Evolutionary conservation across 2,797 vertebrate species (phyloP), one percentile per base, ranked within the genome.

Genomic region (Oophaga sylvatica): DNA sequence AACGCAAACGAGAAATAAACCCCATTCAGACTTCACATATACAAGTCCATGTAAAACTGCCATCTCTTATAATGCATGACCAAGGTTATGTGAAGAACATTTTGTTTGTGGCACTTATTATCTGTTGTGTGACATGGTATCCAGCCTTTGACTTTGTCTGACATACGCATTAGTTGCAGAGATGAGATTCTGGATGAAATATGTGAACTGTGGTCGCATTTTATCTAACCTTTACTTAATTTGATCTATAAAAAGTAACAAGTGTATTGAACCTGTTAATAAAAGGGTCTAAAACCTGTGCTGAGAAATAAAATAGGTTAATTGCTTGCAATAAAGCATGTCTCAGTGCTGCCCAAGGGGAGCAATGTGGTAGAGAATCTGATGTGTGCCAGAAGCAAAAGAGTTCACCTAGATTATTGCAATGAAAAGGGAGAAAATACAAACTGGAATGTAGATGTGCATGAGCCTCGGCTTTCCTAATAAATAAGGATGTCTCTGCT

Each of bases 261-360:
- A 83, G 80, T 86, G 84, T 79, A 89, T 86, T 86, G 84, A 86
- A 86, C 84, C 88, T 83, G 83, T 83, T 89, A 86, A 89, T 86
- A 89, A 89, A 89, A 86, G 83, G 87, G 83, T 89, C 79, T 82
- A 89, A 84, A 78, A 86, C 84, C 17, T 79, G 84, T 81, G 70
- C 83, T 62, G 80, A 53, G 84, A 86, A 83, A 86, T 89, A 86
- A 89, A 89, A 81, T 82, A 86, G 84, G 84, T 89, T 89, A 89
- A 89, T 89, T 86, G 88, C 80, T 86, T 89, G 88, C 88, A 89
- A 89, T 89, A 89, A 89, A 89, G 88, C 80, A 89, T 86, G 84
- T 86, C 80, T 83, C 56, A 62, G n/a, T 78, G 22, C 65, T 86
- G 84, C 84, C 80, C 84, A 86, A 73, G 73, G 83, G 88, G 65